Evolutionary conservation across 2,888 invertebrate species (phyloP).

Genomic region (Entomobrya multifasciata): DNA sequence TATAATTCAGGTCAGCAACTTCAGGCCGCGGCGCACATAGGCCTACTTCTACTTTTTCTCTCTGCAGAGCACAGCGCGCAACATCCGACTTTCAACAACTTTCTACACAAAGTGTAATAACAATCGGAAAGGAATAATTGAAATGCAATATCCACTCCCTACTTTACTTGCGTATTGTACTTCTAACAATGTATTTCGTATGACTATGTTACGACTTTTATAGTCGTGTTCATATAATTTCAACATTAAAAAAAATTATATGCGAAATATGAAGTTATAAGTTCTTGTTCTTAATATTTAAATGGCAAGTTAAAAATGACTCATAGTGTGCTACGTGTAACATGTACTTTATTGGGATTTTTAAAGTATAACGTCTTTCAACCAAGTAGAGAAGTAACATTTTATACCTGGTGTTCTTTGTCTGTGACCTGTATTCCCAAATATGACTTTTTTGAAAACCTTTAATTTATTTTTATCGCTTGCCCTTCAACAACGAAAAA

Average conservation of each 20-base stretch:
- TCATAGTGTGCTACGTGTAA: background rate
- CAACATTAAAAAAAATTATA: too few relatives aligned
- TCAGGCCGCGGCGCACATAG: conserved; percentile 64
- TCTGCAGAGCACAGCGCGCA: background rate
- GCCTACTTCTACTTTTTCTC: conserved; percentile 39
- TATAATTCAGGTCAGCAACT: conserved; percentile 72
- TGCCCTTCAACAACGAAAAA: background rate
- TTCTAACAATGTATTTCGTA: too few relatives aligned
- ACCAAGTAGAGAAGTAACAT: background rate
- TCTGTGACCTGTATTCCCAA: conserved; percentile 46
- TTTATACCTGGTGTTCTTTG: too few relatives aligned
- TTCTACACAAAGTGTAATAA: conserved; percentile 45
- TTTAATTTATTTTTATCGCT: background rate
- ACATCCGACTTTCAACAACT: conserved; percentile 62
- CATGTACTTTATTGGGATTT: too few relatives aligned
- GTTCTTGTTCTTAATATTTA: background rate
- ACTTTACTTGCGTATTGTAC: too few relatives aligned
- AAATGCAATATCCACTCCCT: background rate
- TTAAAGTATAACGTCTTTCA: too few relatives aligned
- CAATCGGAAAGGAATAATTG: conserved; percentile 26
- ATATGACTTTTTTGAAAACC: conserved; percentile 37
- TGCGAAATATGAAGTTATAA: too few relatives aligned
- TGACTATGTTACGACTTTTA: too few relatives aligned
- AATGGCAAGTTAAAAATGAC: background rate
- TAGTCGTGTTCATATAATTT: too few relatives aligned